Conservation (phyloP, 2,888 invertebrate genomes). For the Prosapia bicincta region DNA sequence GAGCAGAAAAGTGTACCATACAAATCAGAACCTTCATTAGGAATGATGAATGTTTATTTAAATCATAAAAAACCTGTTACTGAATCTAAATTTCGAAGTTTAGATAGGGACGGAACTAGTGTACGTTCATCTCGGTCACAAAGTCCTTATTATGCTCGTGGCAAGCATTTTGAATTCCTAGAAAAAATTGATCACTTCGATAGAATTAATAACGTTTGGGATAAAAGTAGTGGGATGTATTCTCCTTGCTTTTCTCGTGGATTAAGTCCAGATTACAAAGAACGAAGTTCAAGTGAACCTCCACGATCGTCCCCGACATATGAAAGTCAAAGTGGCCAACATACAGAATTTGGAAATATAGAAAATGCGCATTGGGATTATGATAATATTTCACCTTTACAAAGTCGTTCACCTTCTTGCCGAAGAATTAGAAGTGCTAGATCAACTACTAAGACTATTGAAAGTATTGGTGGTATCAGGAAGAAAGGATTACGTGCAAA, state of each 20-base stretch:
- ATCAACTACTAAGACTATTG: conserved; percentile 46
- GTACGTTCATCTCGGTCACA: conserved; percentile 47
- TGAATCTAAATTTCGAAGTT: conserved; percentile 65
- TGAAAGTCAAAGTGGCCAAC: conserved; percentile 43
- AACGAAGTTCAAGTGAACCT: conserved; percentile 63
- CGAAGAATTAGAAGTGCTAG: conserved; percentile 58
- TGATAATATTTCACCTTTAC: conserved; percentile 52
- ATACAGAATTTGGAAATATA: conserved; percentile 7
- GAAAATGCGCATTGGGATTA: conserved; percentile 44
- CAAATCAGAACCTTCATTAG: conserved; percentile 55
- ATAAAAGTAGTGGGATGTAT: conserved; percentile 40
- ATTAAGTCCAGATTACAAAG: conserved; percentile 46
- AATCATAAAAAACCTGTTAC: conserved; percentile 67
- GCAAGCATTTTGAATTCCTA: conserved; percentile 44
- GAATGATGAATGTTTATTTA: conserved; percentile 60
- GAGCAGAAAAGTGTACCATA: conserved; percentile 34
- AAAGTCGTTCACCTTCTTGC: conserved; percentile 62
- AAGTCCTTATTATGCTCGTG: conserved; percentile 55
- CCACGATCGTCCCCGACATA: conserved; percentile 53
- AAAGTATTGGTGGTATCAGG: conserved; percentile 45
- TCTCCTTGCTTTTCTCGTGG: conserved; percentile 42
- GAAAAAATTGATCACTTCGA: conserved; percentile 45
- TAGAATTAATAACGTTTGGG: conserved; percentile 44
- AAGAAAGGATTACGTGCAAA: conserved; percentile 57
- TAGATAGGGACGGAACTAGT: conserved; percentile 54